phyloP scores from a whole-genome alignment of 2,113 vertebrate genomes.

The Microtus pennsylvanicus region DNA sequence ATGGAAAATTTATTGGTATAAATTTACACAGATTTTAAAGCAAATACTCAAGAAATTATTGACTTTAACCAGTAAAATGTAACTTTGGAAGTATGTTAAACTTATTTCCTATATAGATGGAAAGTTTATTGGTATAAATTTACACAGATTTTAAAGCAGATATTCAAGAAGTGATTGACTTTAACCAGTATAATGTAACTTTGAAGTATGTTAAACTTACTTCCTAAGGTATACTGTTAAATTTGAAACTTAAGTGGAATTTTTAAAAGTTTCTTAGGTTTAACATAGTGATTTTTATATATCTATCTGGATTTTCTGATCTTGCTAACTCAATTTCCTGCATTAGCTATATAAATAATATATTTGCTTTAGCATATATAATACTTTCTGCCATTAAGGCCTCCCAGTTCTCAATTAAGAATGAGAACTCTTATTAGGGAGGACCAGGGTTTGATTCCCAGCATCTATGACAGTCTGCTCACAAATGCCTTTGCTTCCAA shows the following conservation, averaged over 20 bases:
- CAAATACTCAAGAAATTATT: not conserved
- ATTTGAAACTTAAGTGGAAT: conserved; percentile 10
- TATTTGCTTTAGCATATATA: not conserved
- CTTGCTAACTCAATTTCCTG: not conserved
- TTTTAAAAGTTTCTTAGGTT: not conserved
- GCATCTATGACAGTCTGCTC: not conserved
- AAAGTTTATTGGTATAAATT: not conserved
- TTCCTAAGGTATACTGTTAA: not conserved
- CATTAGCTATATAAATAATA: not conserved
- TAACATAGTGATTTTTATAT: not conserved
- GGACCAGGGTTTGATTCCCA: not conserved
- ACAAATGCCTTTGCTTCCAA: not conserved
- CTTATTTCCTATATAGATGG: not conserved
- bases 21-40: conserved; percentile 12
- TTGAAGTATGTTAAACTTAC: not conserved
- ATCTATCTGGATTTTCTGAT: not conserved
- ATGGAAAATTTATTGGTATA: not conserved
- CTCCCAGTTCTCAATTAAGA: not conserved
- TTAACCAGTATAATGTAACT: not conserved
- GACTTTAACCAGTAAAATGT: not conserved
- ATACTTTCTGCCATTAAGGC: not conserved
- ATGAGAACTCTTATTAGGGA: not conserved
- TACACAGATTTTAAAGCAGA: not conserved
- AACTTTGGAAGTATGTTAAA: not conserved
- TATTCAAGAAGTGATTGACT: not conserved